Conservation (phyloP, 1,140 invertebrate genomes). For the Caenorhabditis briggsae region DNA sequence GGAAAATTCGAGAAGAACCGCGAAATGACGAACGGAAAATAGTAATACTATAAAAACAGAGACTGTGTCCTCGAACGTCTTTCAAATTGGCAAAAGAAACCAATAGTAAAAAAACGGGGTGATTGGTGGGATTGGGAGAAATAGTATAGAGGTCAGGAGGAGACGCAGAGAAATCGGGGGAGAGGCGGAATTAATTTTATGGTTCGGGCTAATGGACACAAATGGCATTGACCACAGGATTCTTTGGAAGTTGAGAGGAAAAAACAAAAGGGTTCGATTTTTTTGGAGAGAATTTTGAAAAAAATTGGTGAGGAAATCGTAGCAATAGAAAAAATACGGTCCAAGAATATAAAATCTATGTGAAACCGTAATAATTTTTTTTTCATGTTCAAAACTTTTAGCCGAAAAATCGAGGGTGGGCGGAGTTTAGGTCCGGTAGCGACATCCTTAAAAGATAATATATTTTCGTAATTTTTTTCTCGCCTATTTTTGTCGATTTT, state of each 20-base stretch:
- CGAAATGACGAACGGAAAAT: neutral
- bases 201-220: conserved; percentile 42
- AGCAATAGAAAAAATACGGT: no score
- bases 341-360: no score
- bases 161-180: neutral
- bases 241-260: neutral
- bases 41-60: neutral
- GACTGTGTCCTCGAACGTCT: conserved; percentile 12
- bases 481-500: no score
- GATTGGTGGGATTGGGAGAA: neutral
- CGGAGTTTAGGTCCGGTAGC: no score
- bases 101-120: conserved; percentile 8
- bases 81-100: neutral
- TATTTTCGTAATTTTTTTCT: no score
- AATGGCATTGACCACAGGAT: conserved; percentile 36
- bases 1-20: neutral
- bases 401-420: no score
- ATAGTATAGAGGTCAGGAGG: neutral
- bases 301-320: no score
- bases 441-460: no score
- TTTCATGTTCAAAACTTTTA: no score
- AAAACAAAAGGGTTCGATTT: neutral
- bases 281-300: neutral
- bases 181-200: conserved; percentile 52
- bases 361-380: no score